Conservation (phyloP, 2,113 vertebrate species). For the Indicator maculatus region DNA sequence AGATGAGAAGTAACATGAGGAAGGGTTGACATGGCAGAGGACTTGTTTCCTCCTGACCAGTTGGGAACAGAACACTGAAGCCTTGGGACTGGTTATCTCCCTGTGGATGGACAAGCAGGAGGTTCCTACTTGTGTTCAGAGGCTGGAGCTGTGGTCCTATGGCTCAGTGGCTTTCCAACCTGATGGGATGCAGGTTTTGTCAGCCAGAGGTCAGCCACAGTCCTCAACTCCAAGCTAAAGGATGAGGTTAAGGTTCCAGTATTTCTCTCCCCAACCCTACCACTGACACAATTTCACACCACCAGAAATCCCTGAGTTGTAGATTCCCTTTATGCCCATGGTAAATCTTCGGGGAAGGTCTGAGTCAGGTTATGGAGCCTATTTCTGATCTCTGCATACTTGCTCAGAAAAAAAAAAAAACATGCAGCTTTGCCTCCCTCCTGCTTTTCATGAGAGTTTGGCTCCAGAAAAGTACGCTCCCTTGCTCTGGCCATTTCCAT, state of each 20-base stretch:
- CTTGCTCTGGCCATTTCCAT: slow-evolving; percentile 39
- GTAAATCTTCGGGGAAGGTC: neutral
- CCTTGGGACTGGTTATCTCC: neutral
- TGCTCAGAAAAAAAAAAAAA: neutral
- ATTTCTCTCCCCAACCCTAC: neutral
- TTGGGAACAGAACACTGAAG: neutral
- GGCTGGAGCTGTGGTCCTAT: neutral
- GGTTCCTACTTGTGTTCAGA: neutral
- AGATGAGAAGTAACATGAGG: neutral
- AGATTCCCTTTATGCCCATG: neutral
- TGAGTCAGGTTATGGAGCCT: neutral
- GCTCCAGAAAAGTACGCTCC: neutral
- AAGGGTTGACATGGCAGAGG: neutral
- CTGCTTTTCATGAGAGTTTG: neutral
- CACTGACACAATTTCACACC: neutral
- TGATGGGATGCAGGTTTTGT: neutral
- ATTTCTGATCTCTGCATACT: neutral
- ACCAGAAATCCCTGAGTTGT: accelerated
- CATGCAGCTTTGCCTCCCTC: neutral
- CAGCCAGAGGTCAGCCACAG: neutral
- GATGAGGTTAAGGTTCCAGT: neutral
- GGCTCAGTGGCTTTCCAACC: accelerated
- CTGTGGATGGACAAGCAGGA: accelerated
- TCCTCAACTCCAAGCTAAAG: neutral
- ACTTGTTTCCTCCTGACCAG: neutral